Conservation (phyloP, 2,888 invertebrate species). For the Tillus elongatus region DNA sequence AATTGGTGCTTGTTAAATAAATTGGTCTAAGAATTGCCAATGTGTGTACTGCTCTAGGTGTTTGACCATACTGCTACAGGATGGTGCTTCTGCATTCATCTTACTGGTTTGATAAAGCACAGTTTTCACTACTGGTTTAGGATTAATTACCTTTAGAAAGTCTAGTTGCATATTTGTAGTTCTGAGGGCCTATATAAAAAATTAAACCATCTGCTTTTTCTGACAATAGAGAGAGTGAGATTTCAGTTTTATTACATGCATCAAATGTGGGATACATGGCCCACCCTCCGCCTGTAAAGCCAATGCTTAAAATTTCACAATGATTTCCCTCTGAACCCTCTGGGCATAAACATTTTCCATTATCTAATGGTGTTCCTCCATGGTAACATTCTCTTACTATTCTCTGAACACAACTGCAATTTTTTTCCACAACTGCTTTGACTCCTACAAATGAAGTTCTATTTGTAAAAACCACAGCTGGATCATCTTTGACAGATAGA, state of each 20-base stretch:
- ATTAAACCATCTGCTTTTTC: conserved; percentile 69
- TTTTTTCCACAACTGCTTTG: conserved; percentile 68
- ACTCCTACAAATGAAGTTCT: conserved; percentile 92
- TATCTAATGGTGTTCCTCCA: conserved; percentile 48
- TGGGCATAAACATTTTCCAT: conserved; percentile 67
- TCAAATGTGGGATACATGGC: conserved; percentile 85
- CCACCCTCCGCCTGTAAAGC: conserved; percentile 86
- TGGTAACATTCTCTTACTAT: conserved; percentile 29
- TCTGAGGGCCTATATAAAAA: conserved; percentile 78
- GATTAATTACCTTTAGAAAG: conserved; percentile 51
- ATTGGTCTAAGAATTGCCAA: no score
- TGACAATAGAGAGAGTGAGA: conserved; percentile 74
- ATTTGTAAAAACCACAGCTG: conserved; percentile 83
- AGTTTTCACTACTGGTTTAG: not conserved
- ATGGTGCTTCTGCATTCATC: no score
- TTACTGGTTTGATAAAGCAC: no score
- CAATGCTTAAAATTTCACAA: conserved; percentile 82
- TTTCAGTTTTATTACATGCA: conserved; percentile 74
- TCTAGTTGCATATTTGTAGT: conserved; percentile 48
- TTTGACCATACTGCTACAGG: no score
- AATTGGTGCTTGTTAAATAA: no score
- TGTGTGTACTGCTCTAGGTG: no score
- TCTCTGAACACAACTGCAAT: conserved; percentile 53
- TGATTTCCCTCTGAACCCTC: conserved; percentile 71
- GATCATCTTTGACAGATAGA: conserved; percentile 60